Conservation (phyloP, 2,888 invertebrate genomes). For the Leistus spinibarbis region DNA sequence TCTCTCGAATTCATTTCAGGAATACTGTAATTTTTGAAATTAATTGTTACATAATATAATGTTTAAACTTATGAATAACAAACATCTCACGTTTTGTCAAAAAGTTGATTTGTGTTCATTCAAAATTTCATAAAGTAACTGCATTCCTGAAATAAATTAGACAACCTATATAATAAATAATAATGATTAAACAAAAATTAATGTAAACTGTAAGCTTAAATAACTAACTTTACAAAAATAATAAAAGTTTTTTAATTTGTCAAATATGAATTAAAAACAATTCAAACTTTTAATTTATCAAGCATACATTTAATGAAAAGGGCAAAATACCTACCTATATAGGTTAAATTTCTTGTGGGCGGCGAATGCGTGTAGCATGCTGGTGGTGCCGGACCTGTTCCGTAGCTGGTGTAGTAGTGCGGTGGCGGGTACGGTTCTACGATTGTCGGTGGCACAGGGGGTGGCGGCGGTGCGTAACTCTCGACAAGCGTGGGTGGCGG, state of each 20-base stretch:
- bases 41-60: no score
- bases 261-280: background rate
- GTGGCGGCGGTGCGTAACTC: slow-evolving; percentile 55
- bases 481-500: slow-evolving; percentile 52
- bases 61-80: no score
- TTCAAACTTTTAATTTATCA: background rate
- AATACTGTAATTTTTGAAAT: no score
- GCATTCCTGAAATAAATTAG: slow-evolving; percentile 16
- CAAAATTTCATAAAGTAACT: no score
- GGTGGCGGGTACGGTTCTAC: slow-evolving; percentile 60
- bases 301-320: background rate
- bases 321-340: slow-evolving; percentile 63
- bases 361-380: slow-evolving; percentile 66
- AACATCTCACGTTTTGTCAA: no score
- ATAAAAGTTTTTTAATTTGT: no score
- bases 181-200: no score
- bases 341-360: slow-evolving; percentile 67
- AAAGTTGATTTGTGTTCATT: no score
- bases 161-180: no score
- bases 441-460: slow-evolving; percentile 53
- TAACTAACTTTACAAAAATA: no score
- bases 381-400: slow-evolving; percentile 57
- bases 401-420: slow-evolving; percentile 62
- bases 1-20: no score
- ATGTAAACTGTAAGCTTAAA: no score